A percentile compares a stretch with the other conserved stretches of the same genome.
These are phyloP conservation scores for Watsonalla binaria DNA, from an alignment of 2,888 invertebrate genomes.

Conservation along the genomic window DNA sequence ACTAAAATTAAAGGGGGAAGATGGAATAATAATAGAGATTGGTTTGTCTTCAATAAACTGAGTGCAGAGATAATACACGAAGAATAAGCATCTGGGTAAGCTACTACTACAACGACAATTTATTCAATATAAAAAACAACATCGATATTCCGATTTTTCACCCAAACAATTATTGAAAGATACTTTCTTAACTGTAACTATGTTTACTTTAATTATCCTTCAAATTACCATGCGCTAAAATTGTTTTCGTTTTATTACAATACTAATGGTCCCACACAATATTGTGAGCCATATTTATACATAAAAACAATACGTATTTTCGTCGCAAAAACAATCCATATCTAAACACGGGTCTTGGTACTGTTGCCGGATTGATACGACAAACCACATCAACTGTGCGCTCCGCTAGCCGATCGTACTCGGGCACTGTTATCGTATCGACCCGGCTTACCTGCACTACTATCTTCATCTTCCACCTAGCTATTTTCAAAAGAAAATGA, in stretches of 20 bases:
- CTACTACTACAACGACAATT: no score
- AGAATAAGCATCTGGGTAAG: no score
- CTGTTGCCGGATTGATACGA: background rate
- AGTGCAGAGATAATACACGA: background rate
- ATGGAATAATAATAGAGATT: constrained; percentile 5
- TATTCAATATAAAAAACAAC: no score
- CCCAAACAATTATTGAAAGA: no score
- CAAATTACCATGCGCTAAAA: background rate
- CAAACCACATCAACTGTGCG: background rate
- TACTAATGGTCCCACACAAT: constrained; percentile 56
- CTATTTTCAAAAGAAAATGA: constrained; percentile 76
- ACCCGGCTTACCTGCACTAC: constrained; percentile 20
- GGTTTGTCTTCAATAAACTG: background rate
- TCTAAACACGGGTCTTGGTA: background rate
- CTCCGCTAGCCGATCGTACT: background rate
- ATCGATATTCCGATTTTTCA: no score
- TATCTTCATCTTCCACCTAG: constrained; percentile 52
- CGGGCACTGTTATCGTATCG: constrained; percentile 10
- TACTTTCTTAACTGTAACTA: background rate
- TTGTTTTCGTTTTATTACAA: constrained; percentile 20
- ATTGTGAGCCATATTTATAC: constrained; percentile 40
- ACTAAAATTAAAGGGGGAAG: constrained; percentile 14
- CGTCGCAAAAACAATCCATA: background rate
- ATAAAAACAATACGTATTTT: constrained; percentile 15
- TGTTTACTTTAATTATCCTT: background rate